These are phyloP conservation scores for Pelmatolapia mariae DNA, from an alignment of 2,113 vertebrate species.

Conservation along the genomic window DNA sequence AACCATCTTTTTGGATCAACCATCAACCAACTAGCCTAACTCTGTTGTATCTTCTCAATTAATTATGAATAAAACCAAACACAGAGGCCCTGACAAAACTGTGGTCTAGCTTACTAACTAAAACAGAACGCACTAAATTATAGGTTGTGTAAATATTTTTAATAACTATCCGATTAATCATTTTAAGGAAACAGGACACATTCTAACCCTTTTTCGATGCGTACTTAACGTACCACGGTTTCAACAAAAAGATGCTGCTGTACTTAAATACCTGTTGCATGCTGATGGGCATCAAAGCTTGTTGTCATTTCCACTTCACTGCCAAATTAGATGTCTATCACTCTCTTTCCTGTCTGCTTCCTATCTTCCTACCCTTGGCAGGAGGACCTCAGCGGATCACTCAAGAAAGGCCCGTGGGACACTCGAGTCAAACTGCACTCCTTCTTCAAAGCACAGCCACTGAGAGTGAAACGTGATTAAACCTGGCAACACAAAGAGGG, in stretches of 20 bases:
- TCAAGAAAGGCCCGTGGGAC: background rate
- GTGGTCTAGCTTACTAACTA: background rate
- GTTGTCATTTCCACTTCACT: background rate
- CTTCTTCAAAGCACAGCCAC: background rate
- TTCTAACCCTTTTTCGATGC: background rate
- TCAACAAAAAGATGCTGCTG: background rate
- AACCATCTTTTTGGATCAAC: background rate
- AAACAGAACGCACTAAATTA: background rate
- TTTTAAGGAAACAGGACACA: background rate
- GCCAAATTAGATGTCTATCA: background rate
- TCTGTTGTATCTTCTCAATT: background rate
- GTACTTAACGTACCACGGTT: rapidly evolving
- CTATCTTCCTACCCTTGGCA: background rate
- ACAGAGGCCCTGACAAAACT: background rate
- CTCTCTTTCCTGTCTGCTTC: background rate
- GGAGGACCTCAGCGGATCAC: background rate
- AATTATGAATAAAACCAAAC: background rate
- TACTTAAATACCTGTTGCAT: background rate
- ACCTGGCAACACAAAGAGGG: background rate
- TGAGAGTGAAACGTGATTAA: slow-evolving; percentile 22
- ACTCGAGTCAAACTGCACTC: background rate
- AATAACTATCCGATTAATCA: rapidly evolving
- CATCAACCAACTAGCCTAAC: background rate
- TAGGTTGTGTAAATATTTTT: background rate
- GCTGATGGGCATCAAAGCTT: background rate